Evolutionary conservation across 2,113 vertebrate genomes (phyloP).

Genomic region (Diphyllodes magnificus): DNA sequence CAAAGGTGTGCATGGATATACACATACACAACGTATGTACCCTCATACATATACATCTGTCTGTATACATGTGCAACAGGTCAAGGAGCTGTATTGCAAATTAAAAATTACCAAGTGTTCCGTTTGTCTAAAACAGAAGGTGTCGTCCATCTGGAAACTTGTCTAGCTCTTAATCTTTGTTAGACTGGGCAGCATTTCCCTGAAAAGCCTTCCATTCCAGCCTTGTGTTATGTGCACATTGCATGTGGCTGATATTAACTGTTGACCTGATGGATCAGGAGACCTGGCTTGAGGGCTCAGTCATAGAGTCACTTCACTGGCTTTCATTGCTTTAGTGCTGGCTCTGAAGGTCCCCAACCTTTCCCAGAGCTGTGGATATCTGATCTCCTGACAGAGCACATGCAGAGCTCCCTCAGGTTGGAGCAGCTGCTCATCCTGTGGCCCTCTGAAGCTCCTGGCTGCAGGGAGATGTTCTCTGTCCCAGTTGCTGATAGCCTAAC

Average conservation of each 20-base stretch:
- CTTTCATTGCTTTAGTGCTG: background rate
- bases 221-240: background rate
- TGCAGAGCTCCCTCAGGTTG: background rate
- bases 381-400: background rate
- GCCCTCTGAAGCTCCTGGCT: background rate
- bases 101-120: background rate
- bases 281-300: background rate
- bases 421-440: background rate
- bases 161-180: background rate
- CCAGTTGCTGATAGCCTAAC: background rate
- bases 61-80: background rate
- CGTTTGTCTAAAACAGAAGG: background rate
- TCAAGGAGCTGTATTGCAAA: background rate
- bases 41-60: background rate
- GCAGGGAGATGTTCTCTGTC: background rate
- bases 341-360: background rate
- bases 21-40: too few relatives aligned
- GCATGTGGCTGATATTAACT: background rate
- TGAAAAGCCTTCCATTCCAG: background rate
- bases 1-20: fast-evolving
- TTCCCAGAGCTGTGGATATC: background rate
- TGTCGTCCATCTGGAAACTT: background rate
- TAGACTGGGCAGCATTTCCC: background rate
- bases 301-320: background rate
- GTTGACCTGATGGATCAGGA: background rate